These are phyloP conservation scores for Pempheris klunzingeri DNA, from an alignment of 2,797 vertebrate species.

Conservation along the genomic window DNA sequence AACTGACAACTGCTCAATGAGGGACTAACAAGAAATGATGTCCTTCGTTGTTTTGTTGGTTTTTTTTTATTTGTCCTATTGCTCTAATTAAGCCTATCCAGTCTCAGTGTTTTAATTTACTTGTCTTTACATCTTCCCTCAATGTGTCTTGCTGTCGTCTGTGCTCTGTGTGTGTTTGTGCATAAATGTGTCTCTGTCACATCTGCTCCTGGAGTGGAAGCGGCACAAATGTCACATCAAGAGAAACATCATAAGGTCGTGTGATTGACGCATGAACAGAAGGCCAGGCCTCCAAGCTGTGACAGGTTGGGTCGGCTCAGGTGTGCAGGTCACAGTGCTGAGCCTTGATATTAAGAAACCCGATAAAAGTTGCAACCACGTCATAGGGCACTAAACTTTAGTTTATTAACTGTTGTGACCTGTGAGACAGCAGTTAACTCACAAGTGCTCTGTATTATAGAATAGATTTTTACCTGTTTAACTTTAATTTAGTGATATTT, in stretches of 20 bases:
- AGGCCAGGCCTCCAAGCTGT: conserved; percentile 41
- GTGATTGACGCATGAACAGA: conserved; percentile 66
- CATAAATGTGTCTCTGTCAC: conserved; percentile 48
- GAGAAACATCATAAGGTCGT: conserved; percentile 35
- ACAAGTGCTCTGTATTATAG: neutral
- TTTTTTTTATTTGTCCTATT: conserved; percentile 43
- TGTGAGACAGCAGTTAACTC: neutral
- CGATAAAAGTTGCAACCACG: conserved; percentile 51
- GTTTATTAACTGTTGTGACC: conserved; percentile 39
- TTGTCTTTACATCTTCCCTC: conserved; percentile 37
- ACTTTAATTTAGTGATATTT: neutral
- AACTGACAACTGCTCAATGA: conserved; percentile 39
- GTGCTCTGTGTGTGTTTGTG: conserved; percentile 21
- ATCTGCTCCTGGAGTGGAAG: conserved; percentile 64
- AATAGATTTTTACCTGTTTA: neutral
- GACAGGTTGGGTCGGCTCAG: conserved; percentile 62
- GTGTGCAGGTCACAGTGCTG: conserved; percentile 61
- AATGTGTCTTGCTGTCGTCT: conserved; percentile 32
- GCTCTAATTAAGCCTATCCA: conserved; percentile 49
- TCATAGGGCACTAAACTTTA: conserved; percentile 48
- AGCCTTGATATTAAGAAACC: conserved; percentile 39
- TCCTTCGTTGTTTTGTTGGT: conserved; percentile 43
- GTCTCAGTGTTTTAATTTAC: conserved; percentile 41
- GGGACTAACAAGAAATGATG: conserved; percentile 29
- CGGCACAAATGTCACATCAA: conserved; percentile 46